Conservation (phyloP, 2,113 vertebrate genomes). For the Toxostoma redivivum region DNA sequence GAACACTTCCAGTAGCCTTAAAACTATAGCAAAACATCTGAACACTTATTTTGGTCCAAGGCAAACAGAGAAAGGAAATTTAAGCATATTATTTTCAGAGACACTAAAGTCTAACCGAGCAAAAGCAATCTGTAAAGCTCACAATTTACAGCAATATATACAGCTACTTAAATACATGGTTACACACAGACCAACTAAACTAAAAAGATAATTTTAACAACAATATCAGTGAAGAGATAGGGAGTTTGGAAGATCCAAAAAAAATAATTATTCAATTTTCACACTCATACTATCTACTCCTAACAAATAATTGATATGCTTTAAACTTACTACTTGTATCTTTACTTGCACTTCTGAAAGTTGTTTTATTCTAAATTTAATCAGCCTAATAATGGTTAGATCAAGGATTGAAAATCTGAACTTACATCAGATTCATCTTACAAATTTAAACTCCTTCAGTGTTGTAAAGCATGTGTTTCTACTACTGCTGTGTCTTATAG, state of each 20-base stretch:
- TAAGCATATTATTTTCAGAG: background rate
- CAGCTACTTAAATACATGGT: background rate
- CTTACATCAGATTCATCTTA: background rate
- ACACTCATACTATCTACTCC: background rate
- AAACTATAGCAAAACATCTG: background rate
- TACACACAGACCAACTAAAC: background rate
- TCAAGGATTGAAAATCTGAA: constrained; percentile 4
- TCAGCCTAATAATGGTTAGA: background rate
- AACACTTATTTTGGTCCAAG: background rate
- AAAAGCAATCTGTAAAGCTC: background rate
- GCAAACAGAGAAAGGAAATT: background rate
- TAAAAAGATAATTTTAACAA: background rate
- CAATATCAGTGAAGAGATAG: background rate
- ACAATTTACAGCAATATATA: background rate
- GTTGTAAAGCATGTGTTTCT: constrained; percentile 11
- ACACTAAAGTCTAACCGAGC: background rate
- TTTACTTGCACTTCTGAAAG: constrained; percentile 20
- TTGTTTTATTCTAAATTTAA: background rate
- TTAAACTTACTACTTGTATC: background rate
- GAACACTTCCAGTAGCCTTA: background rate
- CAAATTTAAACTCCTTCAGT: constrained; percentile 22
- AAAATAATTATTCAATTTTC: background rate
- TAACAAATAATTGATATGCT: background rate
- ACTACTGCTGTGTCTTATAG: background rate
- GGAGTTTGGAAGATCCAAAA: background rate